These are phyloP conservation scores for Zaprionus nigranus DNA, from an alignment of 1,140 invertebrate species.

Conservation along the genomic window DNA sequence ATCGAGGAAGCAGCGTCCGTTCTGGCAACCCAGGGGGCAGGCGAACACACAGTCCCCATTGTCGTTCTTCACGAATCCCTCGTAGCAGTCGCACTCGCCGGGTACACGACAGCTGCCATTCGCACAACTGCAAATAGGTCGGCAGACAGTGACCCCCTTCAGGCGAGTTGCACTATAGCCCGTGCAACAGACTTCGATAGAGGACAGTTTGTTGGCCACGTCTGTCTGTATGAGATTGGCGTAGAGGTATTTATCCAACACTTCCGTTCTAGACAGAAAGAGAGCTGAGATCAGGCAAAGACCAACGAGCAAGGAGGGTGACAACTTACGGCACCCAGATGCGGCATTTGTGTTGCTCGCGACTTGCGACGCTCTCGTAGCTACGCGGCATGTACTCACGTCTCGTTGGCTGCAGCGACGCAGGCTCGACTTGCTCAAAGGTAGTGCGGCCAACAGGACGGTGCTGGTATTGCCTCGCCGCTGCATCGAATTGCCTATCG, in stretches of 20 bases:
- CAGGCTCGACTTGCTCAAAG: slow-evolving; percentile 16
- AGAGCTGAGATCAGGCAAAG: background rate
- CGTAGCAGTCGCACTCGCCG: slow-evolving; percentile 86
- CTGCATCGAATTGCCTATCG: slow-evolving; percentile 25
- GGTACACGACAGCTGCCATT: slow-evolving; percentile 87
- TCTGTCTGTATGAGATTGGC: slow-evolving; percentile 58
- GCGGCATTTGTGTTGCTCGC: slow-evolving; percentile 59
- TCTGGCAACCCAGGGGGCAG: slow-evolving; percentile 78
- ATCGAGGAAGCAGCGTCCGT: slow-evolving; percentile 85
- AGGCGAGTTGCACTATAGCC: slow-evolving; percentile 86
- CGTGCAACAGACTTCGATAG: slow-evolving; percentile 85
- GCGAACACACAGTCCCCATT: slow-evolving; percentile 78
- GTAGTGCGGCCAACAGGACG: slow-evolving; percentile 25
- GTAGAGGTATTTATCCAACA: slow-evolving; percentile 53
- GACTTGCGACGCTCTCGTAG: slow-evolving; percentile 43
- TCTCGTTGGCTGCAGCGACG: slow-evolving; percentile 15
- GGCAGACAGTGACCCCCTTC: slow-evolving; percentile 82
- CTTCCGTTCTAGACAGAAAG: slow-evolving; percentile 41
- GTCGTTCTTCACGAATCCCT: slow-evolving; percentile 85
- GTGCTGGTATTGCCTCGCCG: slow-evolving; percentile 29
- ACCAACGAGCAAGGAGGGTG: background rate
- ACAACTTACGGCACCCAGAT: slow-evolving; percentile 78
- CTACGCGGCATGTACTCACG: slow-evolving; percentile 57
- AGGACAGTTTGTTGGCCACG: slow-evolving; percentile 45
- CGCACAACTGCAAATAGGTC: slow-evolving; percentile 86